Conservation (phyloP, 2,888 invertebrate genomes). For the Cryptophagus acutangulus region DNA sequence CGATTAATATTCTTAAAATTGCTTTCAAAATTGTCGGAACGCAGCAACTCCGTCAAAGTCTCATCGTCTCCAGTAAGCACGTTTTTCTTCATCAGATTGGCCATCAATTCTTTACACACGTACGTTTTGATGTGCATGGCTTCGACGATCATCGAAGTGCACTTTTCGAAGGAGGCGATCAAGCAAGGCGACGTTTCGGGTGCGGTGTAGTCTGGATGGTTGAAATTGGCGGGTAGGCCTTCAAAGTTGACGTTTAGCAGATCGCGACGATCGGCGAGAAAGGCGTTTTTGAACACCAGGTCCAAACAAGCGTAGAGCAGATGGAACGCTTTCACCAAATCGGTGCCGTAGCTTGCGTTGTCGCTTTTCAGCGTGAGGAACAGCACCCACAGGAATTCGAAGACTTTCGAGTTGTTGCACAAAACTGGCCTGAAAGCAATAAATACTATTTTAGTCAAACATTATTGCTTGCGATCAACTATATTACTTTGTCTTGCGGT, state of each 20-base stretch:
- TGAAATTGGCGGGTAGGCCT: conserved; percentile 71
- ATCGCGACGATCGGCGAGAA: conserved; percentile 74
- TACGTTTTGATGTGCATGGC: conserved; percentile 89
- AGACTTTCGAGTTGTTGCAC: conserved; percentile 77
- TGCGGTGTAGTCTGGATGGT: conserved; percentile 52
- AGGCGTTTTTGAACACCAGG: conserved; percentile 81
- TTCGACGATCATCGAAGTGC: conserved; percentile 69
- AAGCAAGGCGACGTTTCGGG: conserved; percentile 73
- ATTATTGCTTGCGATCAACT: conserved; percentile 1
- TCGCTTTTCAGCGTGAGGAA: conserved; percentile 87
- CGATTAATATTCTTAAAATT: conserved; percentile 83
- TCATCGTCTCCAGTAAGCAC: conserved; percentile 68
- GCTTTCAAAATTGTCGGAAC: conserved; percentile 72
- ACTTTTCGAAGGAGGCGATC: conserved; percentile 47
- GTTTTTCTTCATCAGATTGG: conserved; percentile 68
- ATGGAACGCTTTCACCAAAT: conserved; percentile 92
- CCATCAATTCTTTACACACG: conserved; percentile 74
- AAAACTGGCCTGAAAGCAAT: conserved; percentile 58
- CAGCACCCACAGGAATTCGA: conserved; percentile 91
- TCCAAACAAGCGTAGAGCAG: conserved; percentile 87
- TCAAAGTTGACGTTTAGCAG: conserved; percentile 67
- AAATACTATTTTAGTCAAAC: not conserved
- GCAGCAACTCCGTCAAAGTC: conserved; percentile 70
- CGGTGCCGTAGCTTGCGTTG: conserved; percentile 80
- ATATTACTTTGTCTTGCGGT: conserved; percentile 57